Conservation (phyloP, 2,888 invertebrate species). For the Drosophila ochracea region DNA sequence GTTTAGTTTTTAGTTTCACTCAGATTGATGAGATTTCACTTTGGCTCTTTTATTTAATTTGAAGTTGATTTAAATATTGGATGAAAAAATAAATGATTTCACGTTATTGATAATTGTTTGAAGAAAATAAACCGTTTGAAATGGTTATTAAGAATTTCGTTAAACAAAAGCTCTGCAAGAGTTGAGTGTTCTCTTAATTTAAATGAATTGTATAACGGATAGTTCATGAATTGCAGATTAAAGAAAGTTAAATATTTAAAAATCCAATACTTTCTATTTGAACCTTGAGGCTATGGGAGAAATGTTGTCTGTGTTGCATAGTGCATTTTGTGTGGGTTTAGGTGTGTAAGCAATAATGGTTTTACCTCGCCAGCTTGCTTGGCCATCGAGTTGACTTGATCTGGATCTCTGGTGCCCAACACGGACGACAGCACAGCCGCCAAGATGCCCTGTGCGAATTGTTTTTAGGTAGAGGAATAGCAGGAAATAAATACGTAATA, state of each 20-base stretch:
- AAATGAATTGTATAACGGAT: neutral
- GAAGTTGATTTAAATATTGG: neutral
- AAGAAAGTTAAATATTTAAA: neutral
- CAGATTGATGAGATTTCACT: neutral
- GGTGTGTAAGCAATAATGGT: constrained; percentile 70
- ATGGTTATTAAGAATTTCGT: neutral
- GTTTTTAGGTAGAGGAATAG: constrained; percentile 58
- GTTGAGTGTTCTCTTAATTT: neutral
- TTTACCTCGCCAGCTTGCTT: constrained; percentile 97
- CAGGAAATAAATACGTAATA: constrained; percentile 54
- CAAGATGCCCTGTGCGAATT: constrained; percentile 92
- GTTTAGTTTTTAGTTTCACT: neutral
- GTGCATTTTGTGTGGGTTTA: constrained; percentile 32
- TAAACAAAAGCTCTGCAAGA: neutral
- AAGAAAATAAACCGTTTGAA: neutral
- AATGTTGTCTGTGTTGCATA: constrained; percentile 51
- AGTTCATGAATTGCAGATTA: neutral
- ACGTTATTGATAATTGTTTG: neutral
- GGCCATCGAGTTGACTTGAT: constrained; percentile 96
- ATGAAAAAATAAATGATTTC: neutral
- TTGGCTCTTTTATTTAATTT: neutral
- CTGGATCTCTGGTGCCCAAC: constrained; percentile 96
- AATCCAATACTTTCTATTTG: neutral
- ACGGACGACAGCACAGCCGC: constrained; percentile 95
- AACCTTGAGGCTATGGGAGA: neutral